A percentile compares a stretch with the other conserved stretches of the same genome.
These are phyloP conservation scores for Platorchestia sp. DNA, from an alignment of 1,140 invertebrate genomes.

Conservation along the genomic window DNA sequence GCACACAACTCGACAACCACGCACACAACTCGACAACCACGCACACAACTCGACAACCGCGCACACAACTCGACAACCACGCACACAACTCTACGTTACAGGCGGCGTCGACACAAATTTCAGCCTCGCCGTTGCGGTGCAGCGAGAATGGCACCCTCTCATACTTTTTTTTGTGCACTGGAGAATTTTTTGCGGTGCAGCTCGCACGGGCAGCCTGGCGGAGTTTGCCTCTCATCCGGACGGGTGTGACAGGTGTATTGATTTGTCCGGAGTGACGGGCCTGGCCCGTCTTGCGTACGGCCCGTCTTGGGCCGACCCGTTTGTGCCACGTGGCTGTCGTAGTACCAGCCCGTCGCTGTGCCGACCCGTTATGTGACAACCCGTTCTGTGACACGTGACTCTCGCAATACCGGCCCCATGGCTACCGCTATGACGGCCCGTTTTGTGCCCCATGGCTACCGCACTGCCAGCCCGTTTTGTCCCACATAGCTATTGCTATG, in stretches of 20 bases:
- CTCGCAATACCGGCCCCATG: no score
- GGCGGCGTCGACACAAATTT: neutral
- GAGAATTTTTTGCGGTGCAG: conserved; percentile 6
- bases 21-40: neutral
- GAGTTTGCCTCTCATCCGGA: neutral
- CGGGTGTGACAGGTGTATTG: conserved; percentile 40
- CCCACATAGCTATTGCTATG: no score
- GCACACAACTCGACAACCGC: neutral
- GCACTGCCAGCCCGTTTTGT: no score
- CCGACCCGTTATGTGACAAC: no score
- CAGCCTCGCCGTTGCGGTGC: neutral
- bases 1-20: neutral
- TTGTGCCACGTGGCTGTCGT: no score
- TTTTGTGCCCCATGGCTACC: no score
- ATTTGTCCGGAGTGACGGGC: neutral
- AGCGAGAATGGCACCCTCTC: neutral
- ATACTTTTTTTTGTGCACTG: conserved; percentile 13
- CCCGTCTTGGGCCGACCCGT: no score
- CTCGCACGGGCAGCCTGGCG: neutral
- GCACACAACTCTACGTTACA: neutral
- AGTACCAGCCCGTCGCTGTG: no score
- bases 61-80: neutral
- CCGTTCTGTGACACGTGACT: no score
- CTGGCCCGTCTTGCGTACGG: neutral
- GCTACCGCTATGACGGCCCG: no score